Base-by-base conservation (phyloP, 2,888 invertebrate species). In the Eugnorisma glareosa region DNA sequence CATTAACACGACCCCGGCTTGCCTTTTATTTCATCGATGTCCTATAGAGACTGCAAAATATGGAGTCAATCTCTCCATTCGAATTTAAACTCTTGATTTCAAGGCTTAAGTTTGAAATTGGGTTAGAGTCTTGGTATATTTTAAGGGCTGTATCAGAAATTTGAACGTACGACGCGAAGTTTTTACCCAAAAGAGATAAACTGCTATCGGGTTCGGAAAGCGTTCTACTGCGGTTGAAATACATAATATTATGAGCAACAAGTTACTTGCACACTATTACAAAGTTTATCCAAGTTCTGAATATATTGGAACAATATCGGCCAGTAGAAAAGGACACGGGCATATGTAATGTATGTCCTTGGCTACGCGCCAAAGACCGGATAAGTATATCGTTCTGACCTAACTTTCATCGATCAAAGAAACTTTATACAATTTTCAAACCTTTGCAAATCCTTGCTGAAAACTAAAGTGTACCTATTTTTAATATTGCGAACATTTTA, bases 11-110 rank as follows among this genome's bases (percentile, higher is more conserved):
- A 51, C 28, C 87, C 67, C 48, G 24, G 67, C 59, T 66, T 73
- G 70, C 78, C 81, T 87, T 83, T 87, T 87, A 87, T 85, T 85
- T 83, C 68, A 73, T 83, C 77, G 67, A 81, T 78, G 54, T 75
- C 28, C 63, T 78, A 79, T 85, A 78, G 69, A 74, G 73, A 74
- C 67, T 73, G 48, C 66, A 35, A 76, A 78, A 79, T 73, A 82
- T 81, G 81, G 48, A 75, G 61, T 28, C 11, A 11, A 21, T 11
- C 10, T 4, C 8, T 40, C 1, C 66, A 77, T 63, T 11, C 24
- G 3, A 83, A 73, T 68, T 75, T 31, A 28, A 54, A 79, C 77
- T 68, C 59, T 86, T 24, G 69, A 5, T 0, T 21, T 24, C 8
- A 1, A 48, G 37, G 13, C 6, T 68, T 61, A 77, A n/a, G 79